phyloP scores from a whole-genome alignment of 92 coral and sea anemone species.

The Chrysogorgia sp. region DNA sequence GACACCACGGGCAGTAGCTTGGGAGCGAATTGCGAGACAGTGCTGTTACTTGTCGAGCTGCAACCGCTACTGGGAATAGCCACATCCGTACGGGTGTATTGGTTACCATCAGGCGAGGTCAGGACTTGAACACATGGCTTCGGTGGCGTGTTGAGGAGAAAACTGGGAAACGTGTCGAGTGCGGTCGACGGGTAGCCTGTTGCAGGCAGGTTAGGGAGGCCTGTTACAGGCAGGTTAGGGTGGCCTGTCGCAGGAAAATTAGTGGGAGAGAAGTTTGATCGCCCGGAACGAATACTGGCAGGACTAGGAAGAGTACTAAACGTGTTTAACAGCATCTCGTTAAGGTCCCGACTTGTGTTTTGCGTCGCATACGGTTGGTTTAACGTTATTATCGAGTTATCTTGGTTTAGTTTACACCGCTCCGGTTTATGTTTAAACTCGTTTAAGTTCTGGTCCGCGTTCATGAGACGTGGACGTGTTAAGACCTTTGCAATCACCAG shows the following conservation, averaged over 20 bases:
- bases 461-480: neutral
- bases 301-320: neutral
- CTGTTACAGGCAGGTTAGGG: neutral
- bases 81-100: slow-evolving; percentile 1
- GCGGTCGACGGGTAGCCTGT: neutral
- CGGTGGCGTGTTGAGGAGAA: slow-evolving; percentile 3
- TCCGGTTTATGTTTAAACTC: neutral
- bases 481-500: slow-evolving; percentile 17
- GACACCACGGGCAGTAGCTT: neutral
- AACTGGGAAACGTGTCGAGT: neutral
- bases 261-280: neutral
- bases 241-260: too few species aligned
- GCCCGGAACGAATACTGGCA: neutral
- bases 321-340: neutral
- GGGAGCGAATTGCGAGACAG: slow-evolving; percentile 32
- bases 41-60: neutral
- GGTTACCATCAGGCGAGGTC: slow-evolving; percentile 9
- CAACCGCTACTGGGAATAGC: neutral
- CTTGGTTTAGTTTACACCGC: neutral
- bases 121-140: neutral
- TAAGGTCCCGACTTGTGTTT: neutral
- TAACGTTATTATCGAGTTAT: neutral
- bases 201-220: neutral
- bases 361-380: neutral
- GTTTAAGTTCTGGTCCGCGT: neutral